phyloP scores from a whole-genome alignment of 2,797 vertebrate species.

The Etheostoma perlongum region DNA sequence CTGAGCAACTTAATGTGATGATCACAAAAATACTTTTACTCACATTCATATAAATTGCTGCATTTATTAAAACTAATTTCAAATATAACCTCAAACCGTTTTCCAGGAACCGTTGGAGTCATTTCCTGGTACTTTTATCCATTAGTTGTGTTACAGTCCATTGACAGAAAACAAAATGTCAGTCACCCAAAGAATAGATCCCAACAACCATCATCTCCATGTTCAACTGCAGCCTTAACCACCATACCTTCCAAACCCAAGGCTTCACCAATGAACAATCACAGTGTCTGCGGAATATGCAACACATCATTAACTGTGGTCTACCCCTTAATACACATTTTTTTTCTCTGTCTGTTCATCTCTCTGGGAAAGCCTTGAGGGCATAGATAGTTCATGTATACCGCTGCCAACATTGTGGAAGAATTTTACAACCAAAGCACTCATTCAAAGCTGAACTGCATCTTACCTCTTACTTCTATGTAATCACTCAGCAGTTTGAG shows the following conservation, averaged over 20 bases:
- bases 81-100: slow-evolving; percentile 52
- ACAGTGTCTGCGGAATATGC: slow-evolving; percentile 67
- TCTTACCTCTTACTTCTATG: slow-evolving; percentile 56
- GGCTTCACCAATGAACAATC: slow-evolving; percentile 64
- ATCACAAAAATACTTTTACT: slow-evolving; percentile 1
- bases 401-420: slow-evolving; percentile 47
- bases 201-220: slow-evolving; percentile 53
- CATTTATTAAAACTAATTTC: slow-evolving; percentile 32
- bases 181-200: slow-evolving; percentile 57
- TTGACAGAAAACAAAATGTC: slow-evolving; percentile 69
- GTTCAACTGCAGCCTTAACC: slow-evolving; percentile 61
- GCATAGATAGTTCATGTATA: slow-evolving; percentile 51
- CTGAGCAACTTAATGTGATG: slow-evolving; percentile 14
- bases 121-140: slow-evolving; percentile 55
- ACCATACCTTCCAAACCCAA: slow-evolving; percentile 61
- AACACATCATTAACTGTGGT: slow-evolving; percentile 76
- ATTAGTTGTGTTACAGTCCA: slow-evolving; percentile 62
- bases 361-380: slow-evolving; percentile 57
- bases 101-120: slow-evolving; percentile 54
- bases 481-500: slow-evolving; percentile 41
- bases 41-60: slow-evolving; percentile 28
- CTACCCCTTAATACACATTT: slow-evolving; percentile 64
- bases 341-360: slow-evolving; percentile 37
- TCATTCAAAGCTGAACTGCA: slow-evolving; percentile 57
- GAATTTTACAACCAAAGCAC: slow-evolving; percentile 51